Base-by-base conservation (phyloP, 2,113 vertebrate genomes). In the Pituophis catenifer region DNA sequence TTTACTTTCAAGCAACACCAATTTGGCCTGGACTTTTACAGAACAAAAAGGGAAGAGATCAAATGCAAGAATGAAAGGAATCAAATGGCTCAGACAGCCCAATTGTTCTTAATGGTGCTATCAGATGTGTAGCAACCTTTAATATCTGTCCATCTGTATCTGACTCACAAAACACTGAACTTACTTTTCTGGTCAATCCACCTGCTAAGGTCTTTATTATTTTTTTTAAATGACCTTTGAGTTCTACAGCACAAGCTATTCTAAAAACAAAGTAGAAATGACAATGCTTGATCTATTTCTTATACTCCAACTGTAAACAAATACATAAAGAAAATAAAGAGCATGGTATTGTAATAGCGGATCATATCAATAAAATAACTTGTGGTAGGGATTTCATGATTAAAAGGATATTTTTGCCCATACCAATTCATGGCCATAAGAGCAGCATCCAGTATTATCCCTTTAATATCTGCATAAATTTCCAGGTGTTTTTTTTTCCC, bases 401-500 rank as follows among this genome's bases (percentile, higher is more conserved):
- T 0, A 8, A 24, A 92, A 12, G 10, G 85, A 6, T 26, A 88
- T 19, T 0, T 1, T 9, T 50, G 19, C 50, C 52, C 12, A 0
- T 97, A 99, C 99, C 98, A 95, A 91, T 93, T 96, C 89, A 98
- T 97, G 95, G 95, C 95, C 2, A 92, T 95, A 0, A 95, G 94
- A 0, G 98, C 96, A 0, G 98, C 98, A 1, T 94, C 93, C 2
- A 59, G 23, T 1, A 55, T 55, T 55, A 55, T 54, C 2, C 50
- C 6, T 53, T 53, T 53, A 0, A 11, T 54, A 8, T 98, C 98
- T 0, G 98, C 89, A 0, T 98, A 98, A 15, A 95, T 94, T 97
- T 98, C 98, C 96, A 99, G 98, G 93, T 99, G 98, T 93, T 99
- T 98, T 86, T 97, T 97, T 99, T n/a, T n/a, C n/a, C n/a, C n/a